phyloP scores from a whole-genome alignment of 2,888 invertebrate species.

The Mimumesa dahlbomi region DNA sequence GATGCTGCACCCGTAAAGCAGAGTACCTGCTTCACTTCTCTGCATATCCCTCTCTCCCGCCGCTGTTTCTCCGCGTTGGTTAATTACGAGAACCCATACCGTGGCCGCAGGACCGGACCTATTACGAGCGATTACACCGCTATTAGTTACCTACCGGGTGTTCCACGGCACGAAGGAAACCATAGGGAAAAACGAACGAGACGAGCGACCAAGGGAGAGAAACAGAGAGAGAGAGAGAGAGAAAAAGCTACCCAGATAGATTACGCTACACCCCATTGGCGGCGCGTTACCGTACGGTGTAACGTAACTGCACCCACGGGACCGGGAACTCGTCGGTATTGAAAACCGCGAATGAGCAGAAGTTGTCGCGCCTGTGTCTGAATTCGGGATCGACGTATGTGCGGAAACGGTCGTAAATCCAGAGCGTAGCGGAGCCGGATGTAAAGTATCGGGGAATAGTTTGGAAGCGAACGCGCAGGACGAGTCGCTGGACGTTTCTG shows the following conservation, averaged over 20 bases:
- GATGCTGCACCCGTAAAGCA: too few relatives aligned
- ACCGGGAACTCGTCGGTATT: too few relatives aligned
- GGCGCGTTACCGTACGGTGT: constrained; percentile 54
- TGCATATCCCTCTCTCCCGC: constrained; percentile 25
- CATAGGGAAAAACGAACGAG: constrained; percentile 48
- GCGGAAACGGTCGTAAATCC: too few relatives aligned
- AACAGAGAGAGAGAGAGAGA: constrained; percentile 31
- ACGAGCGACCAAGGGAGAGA: constrained; percentile 38
- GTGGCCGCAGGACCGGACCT: constrained; percentile 72
- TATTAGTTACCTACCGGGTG: constrained; percentile 77
- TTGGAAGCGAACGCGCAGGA: too few relatives aligned
- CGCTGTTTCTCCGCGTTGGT: constrained; percentile 44
- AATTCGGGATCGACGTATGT: too few relatives aligned
- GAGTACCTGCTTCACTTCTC: constrained; percentile 27
- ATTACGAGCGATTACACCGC: constrained; percentile 77
- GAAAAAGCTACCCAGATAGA: constrained; percentile 59
- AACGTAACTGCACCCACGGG: constrained; percentile 46
- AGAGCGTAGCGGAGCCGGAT: too few relatives aligned
- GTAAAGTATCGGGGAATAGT: too few relatives aligned
- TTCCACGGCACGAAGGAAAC: constrained; percentile 65
- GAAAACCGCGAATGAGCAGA: too few relatives aligned
- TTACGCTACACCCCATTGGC: constrained; percentile 59
- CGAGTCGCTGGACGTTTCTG: neutral
- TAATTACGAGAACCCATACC: constrained; percentile 70
- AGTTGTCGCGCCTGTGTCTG: too few relatives aligned